Evolutionary conservation across 2,113 vertebrate genomes (phyloP).

Genomic region (Triplophysa tibetana): DNA sequence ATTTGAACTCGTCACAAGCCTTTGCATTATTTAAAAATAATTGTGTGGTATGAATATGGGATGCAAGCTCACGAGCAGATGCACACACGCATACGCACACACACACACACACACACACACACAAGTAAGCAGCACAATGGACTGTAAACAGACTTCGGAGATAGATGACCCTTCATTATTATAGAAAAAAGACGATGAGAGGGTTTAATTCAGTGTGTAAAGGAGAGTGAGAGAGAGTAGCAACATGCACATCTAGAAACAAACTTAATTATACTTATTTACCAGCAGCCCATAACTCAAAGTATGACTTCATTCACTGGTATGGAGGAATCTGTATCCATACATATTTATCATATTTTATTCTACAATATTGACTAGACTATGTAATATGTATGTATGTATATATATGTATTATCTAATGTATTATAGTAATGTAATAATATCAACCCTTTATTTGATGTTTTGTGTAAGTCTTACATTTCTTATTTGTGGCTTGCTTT

Average conservation of each 20-base stretch:
- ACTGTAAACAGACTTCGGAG: slow-evolving; percentile 16
- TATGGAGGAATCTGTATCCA: background rate
- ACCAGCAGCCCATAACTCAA: background rate
- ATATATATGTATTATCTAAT: no score
- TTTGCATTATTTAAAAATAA: slow-evolving; percentile 26
- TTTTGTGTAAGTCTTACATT: background rate
- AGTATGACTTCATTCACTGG: background rate
- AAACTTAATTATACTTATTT: slow-evolving; percentile 1
- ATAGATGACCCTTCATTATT: slow-evolving; percentile 22
- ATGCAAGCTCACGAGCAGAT: slow-evolving; percentile 6
- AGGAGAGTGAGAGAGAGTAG: background rate
- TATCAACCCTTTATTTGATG: background rate
- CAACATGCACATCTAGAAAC: background rate
- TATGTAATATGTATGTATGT: no score
- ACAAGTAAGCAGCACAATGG: background rate
- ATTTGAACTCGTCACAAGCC: slow-evolving; percentile 38
- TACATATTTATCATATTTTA: background rate
- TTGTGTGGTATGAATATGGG: slow-evolving; percentile 25
- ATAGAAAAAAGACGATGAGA: background rate
- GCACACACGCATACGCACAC: slow-evolving; percentile 24
- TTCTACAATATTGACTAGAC: background rate
- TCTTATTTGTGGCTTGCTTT: background rate
- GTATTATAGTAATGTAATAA: background rate
- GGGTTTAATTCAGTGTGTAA: background rate
- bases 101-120: slow-evolving; percentile 27